Base-by-base conservation (phyloP, 1,140 invertebrate species). In the Eciton burchellii region DNA sequence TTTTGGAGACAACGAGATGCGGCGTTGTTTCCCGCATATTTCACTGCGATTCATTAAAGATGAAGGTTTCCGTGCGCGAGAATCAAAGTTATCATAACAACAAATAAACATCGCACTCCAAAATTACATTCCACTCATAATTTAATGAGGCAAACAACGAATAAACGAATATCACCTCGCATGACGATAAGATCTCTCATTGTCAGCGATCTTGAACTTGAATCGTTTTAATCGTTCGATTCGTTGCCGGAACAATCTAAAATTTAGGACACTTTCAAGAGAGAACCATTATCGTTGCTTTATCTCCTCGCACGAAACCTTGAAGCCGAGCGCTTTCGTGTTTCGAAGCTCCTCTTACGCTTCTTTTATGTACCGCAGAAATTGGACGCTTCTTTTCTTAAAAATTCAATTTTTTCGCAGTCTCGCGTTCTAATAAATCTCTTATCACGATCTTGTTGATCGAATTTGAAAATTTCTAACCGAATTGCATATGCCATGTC, bases 381-480 rank as follows among this genome's bases (percentile, higher is more conserved):
- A 56, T 47, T 66, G 43, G 41, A 16, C 21, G 19, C 43, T 77
- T 52, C 19, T 26, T 66, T 4, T 14, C 57, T 19, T 82, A 77
- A 77, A 54, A 77, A 82, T 82, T 77, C 54, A 77, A 57, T 56
- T 57, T 41, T 41, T 41, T 35, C 5, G 5, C 14, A 19, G 21
- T 49, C 8, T 41, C n/a, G 1, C 29, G 6, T 35, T 54, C 47
- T n/a, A 35, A 24, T 8, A 26, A 14, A 56, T 41, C 14, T 6
- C 6, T 35, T 6, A 35, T 6, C 35, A 35, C 6, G 35, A 35
- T 19, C 29, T 6, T 16, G 29, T 41, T 56, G 19, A 26, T 49
- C 6, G 0, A 21, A 49, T 16, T 6, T 19, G 29, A 16, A 71
- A 24, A 71, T 56, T 9, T 26, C 35, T 56, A n/a, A 16, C 19